These are phyloP conservation scores for Epiblema foenella DNA, from an alignment of 2,888 invertebrate genomes.

Conservation along the genomic window DNA sequence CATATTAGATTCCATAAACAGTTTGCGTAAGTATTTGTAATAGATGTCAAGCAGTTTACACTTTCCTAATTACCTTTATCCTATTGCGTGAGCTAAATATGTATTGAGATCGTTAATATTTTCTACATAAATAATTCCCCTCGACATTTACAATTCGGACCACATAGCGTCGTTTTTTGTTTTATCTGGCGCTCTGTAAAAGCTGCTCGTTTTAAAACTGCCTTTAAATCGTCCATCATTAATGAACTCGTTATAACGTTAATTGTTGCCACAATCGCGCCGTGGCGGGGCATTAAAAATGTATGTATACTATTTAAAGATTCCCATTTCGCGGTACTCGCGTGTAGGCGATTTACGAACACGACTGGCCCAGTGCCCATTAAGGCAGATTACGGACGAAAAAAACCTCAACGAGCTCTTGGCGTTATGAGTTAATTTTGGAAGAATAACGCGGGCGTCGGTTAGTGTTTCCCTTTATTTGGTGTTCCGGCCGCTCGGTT, in stretches of 20 bases:
- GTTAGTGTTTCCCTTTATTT: constrained; percentile 82
- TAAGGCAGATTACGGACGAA: constrained; percentile 80
- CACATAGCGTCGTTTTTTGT: constrained; percentile 37
- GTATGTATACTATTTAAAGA: constrained; percentile 81
- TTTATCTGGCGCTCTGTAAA: constrained; percentile 51
- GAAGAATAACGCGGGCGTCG: constrained; percentile 80
- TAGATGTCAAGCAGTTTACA: background rate
- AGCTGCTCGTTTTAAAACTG: constrained; percentile 53
- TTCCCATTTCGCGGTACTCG: constrained; percentile 77
- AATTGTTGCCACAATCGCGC: constrained; percentile 78
- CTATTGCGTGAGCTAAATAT: background rate
- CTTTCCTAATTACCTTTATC: constrained; percentile 1
- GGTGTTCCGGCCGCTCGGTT: constrained; percentile 76
- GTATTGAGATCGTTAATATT: background rate
- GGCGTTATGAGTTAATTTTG: constrained; percentile 84
- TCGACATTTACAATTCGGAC: constrained; percentile 16
- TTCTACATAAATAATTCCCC: constrained; percentile 6
- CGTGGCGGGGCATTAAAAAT: constrained; percentile 78
- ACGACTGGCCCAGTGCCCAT: constrained; percentile 82
- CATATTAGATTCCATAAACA: constrained; percentile 70
- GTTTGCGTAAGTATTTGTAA: background rate
- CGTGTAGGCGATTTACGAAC: constrained; percentile 79
- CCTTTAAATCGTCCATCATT: constrained; percentile 60
- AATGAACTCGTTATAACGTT: constrained; percentile 79
- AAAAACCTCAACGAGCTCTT: constrained; percentile 79